Percentiles rank a stretch among this genome's conserved stretches.
Evolutionary conservation across 2,113 vertebrate species (phyloP).

Genomic region (Microcebus tavaratra): DNA sequence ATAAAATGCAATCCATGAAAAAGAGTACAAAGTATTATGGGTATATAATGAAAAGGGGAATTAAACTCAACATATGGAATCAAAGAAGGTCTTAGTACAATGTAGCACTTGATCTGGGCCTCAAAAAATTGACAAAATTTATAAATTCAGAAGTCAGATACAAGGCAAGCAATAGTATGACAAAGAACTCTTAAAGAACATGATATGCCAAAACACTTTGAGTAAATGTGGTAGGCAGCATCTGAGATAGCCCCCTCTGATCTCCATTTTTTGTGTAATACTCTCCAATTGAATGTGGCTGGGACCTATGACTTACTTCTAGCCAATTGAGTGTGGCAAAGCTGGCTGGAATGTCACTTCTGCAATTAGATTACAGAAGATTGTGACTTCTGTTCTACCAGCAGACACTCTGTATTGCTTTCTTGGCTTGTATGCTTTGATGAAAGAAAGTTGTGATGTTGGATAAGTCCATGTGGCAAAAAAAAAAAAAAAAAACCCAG

Average conservation of each 20-base stretch:
- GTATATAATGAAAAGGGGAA: background rate
- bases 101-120: background rate
- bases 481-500: background rate
- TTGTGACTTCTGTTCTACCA: background rate
- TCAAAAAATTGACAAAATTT: background rate
- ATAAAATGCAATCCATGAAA: conserved; percentile 13
- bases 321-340: background rate
- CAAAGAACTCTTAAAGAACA: background rate
- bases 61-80: background rate
- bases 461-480: background rate
- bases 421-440: background rate
- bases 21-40: background rate
- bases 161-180: background rate
- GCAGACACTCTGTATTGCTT: background rate
- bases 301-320: background rate
- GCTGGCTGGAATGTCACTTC: background rate
- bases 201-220: background rate
- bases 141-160: background rate
- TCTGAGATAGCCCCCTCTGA: background rate
- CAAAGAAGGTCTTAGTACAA: background rate
- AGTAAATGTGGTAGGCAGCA: background rate
- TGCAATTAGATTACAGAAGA: background rate
- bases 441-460: background rate
- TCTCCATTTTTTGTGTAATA: background rate
- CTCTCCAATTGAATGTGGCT: background rate